Evolutionary conservation across 2,888 invertebrate species (phyloP).

Genomic region (Pseudococcus longispinus): DNA sequence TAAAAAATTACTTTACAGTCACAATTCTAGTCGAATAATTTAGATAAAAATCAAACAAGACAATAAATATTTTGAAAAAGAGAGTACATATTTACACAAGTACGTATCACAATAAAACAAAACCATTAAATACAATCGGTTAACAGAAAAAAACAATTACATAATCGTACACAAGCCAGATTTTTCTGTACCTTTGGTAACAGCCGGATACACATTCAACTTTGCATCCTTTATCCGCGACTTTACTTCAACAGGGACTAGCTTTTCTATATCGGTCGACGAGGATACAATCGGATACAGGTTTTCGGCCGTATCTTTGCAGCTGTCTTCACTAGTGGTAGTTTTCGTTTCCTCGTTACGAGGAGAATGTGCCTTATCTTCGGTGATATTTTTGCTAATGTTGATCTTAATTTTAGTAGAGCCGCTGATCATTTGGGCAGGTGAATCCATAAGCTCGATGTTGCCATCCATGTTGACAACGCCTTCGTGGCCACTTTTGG

Average conservation of each 20-base stretch:
- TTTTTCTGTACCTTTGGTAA: constrained; percentile 77
- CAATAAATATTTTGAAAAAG: neutral
- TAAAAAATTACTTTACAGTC: constrained; percentile 2
- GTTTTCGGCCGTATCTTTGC: neutral
- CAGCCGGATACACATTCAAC: constrained; percentile 75
- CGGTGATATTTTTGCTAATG: constrained; percentile 70
- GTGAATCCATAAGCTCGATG: constrained; percentile 70
- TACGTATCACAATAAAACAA: constrained; percentile 3
- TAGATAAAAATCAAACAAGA: constrained; percentile 24
- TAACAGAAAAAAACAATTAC: constrained; percentile 63
- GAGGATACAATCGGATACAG: neutral
- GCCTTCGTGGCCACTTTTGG: constrained; percentile 4
- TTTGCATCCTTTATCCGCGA: constrained; percentile 66
- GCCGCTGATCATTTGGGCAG: constrained; percentile 63
- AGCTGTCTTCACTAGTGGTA: constrained; percentile 25
- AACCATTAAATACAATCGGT: neutral
- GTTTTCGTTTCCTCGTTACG: constrained; percentile 52
- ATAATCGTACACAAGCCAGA: constrained; percentile 88
- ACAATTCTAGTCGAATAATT: constrained; percentile 21
- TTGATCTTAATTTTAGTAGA: constrained; percentile 78
- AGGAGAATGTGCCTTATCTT: constrained; percentile 58
- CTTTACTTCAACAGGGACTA: constrained; percentile 57
- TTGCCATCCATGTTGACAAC: constrained; percentile 80
- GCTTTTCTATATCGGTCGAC: constrained; percentile 59
- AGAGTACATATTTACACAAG: constrained; percentile 4